Base-by-base conservation (phyloP, 2,113 vertebrate species). In the Bothrops jararaca region DNA sequence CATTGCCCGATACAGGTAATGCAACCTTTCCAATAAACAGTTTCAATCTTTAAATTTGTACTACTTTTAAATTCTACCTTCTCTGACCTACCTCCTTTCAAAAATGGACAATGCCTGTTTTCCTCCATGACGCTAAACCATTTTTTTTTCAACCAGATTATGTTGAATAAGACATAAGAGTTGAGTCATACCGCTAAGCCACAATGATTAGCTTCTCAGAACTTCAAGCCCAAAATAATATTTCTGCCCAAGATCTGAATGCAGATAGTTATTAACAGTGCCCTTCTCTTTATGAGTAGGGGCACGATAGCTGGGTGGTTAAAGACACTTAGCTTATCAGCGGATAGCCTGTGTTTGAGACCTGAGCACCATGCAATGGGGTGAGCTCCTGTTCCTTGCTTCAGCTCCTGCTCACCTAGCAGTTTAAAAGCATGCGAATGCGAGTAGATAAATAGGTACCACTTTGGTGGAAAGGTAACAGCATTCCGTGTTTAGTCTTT, bases 1-100 rank as follows among this genome's bases (percentile, higher is more conserved):
- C 93, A 98, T 99, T 8, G 99, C 99, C 92, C 98, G 99, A 48
- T 99, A 99, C 50, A 99, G 99, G 99, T 99, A 96, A 95, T 15
- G 34, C 2, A 12, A 18, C 11, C 8, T 2, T 24, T 8, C 69
- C 69, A 20, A 39, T 80, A 20, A 39, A 39, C 18, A 1, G 13
- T 80, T 80, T 80, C 69, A 39, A 39, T 1, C n/a, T 80, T 80
- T 80, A 39, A 1, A 80, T 80, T 74, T 34, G n/a, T 18, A 15
- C 64, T 18, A 34, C 15, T 34, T 74, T 74, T 74, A 74, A 34
- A 74, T 74, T 18, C 64, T 74, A 26, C 8, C 57, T 26, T 9
- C 57, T 60, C 57, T 60, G 57, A 24, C 29, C 64, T n/a, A 74
- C 15, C 13, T 18, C 29, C 64, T 34, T 74, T 5, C n/a, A 74